phyloP scores from a whole-genome alignment of 2,113 vertebrate species.

The Illadopsis cleaveri region DNA sequence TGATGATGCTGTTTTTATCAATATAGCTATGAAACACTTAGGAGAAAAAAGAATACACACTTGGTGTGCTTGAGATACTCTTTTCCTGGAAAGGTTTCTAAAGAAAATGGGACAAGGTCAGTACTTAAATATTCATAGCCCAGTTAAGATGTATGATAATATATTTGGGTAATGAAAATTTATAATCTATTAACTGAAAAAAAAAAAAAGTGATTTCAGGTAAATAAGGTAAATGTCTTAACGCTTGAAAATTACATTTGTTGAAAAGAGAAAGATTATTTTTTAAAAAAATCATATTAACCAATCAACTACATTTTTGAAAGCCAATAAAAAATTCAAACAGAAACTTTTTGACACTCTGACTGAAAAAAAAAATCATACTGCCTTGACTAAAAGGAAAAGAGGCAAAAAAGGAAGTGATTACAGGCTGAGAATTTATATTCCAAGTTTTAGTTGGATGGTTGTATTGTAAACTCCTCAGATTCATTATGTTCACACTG shows the following conservation, averaged over 20 bases:
- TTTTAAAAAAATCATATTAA: background rate
- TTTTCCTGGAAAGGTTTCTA: background rate
- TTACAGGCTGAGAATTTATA: slow-evolving; percentile 1
- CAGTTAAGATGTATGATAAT: background rate
- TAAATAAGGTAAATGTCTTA: background rate
- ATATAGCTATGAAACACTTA: background rate
- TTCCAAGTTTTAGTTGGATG: background rate
- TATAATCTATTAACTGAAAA: background rate
- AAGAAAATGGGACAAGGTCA: background rate
- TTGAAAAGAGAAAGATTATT: background rate
- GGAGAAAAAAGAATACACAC: background rate
- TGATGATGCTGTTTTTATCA: background rate
- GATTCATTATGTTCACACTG: slow-evolving; percentile 18
- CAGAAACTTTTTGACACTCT: background rate
- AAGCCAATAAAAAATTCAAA: background rate
- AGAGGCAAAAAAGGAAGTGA: background rate
- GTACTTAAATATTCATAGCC: background rate
- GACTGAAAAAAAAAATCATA: background rate
- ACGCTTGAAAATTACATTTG: background rate
- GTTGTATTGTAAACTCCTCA: background rate
- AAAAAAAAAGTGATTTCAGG: background rate
- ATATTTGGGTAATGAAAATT: background rate
- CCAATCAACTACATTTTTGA: background rate
- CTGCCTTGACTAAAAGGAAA: background rate
- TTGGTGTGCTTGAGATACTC: background rate